Base-by-base conservation (phyloP, 1,140 invertebrate species). In the Phortica variegata region DNA sequence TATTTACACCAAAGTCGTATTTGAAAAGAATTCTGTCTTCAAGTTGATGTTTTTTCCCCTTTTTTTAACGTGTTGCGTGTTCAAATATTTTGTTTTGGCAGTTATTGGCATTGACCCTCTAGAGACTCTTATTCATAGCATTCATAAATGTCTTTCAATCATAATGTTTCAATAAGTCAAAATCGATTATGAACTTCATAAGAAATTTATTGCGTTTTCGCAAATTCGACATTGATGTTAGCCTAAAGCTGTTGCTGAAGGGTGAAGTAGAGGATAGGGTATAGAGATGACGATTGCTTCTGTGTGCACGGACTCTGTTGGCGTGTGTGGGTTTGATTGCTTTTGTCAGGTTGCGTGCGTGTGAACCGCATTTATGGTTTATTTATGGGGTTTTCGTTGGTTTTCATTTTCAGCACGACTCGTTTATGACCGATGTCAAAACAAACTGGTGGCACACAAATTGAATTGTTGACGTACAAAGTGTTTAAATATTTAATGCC, bases 141-240 rank as follows among this genome's bases (percentile, higher is more conserved):
- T 61, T 72, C 68, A 72, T 71, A 71, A 71, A 71, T 68, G 68
- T 71, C 68, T 71, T 71, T 71, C 68, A 71, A 71, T 71, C 68
- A 71, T 71, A 72, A 71, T 71, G 68, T 71, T 71, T 71, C 68
- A 71, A 71, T 71, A 71, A 71, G 68, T 71, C 68, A 72, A 71
- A 71, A 71, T 71, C 68, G 68, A 72, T 71, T 71, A 72, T 58
- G 55, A 65, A 71, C 63, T 72, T 71, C 68, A 71, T 71, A 65
- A 65, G 60, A 71, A 65, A 71, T 71, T 71, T 71, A 71, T 72
- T 72, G 60, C 58, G 68, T 63, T 72, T 58, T 68, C 58, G 58
- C 56, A 71, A 71, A 71, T 71, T 65, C 65, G 68, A 72, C 68
- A 71, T 72, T 71, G 66, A 50, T 50, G n/a, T n/a, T n/a, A n/a